phyloP scores from a whole-genome alignment of 2,888 invertebrate genomes.

The Rhorus exstirpatorius region DNA sequence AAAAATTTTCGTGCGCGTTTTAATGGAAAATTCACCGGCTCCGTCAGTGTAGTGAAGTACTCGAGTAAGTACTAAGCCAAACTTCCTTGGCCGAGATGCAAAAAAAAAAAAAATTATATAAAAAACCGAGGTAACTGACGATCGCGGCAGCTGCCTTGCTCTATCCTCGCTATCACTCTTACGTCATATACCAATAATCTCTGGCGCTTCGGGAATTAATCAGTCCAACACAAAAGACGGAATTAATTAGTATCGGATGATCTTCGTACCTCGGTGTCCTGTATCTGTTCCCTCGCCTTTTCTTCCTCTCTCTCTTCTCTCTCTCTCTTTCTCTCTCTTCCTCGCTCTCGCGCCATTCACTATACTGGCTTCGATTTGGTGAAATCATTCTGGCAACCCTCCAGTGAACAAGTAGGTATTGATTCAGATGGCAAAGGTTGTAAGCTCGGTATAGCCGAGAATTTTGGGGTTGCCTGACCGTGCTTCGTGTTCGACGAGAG shows the following conservation, averaged over 20 bases:
- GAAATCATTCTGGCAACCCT: constrained; percentile 82
- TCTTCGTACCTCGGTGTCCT: constrained; percentile 38
- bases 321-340: constrained; percentile 19
- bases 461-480: constrained; percentile 51
- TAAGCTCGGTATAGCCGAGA: constrained; percentile 61
- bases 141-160: neutral
- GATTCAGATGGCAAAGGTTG: constrained; percentile 80
- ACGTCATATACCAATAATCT: constrained; percentile 15
- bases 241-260: constrained; percentile 81
- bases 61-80: neutral
- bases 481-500: constrained; percentile 29
- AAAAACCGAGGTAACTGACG: neutral
- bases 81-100: neutral
- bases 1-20: neutral
- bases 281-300: constrained; percentile 23
- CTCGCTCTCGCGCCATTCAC: constrained; percentile 44
- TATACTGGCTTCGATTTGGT: constrained; percentile 74
- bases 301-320: constrained; percentile 8
- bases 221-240: constrained; percentile 78
- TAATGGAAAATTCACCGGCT: neutral
- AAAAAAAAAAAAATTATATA: neutral
- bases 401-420: constrained; percentile 84
- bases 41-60: neutral
- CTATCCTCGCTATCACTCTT: neutral
- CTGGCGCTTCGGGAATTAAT: constrained; percentile 54